phyloP scores from a whole-genome alignment of 1,140 invertebrate species.

The Chironomus striatipennis region DNA sequence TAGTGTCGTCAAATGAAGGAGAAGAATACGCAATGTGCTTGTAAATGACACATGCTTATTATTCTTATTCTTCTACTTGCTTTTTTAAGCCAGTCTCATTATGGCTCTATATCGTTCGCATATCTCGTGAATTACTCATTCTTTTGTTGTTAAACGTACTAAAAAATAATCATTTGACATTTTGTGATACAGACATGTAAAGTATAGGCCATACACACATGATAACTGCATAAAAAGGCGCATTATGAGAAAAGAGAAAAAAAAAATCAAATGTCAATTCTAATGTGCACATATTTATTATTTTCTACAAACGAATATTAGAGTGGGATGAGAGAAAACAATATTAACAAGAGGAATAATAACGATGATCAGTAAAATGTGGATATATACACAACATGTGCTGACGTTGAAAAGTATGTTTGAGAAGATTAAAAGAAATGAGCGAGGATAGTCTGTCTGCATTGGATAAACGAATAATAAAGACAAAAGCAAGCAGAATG shows the following conservation, averaged over 20 bases:
- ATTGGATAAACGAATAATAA: background rate
- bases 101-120: background rate
- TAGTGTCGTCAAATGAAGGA: background rate
- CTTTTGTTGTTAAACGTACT: too few relatives aligned
- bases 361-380: background rate
- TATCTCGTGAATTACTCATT: background rate
- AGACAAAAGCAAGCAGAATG: background rate
- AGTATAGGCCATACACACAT: background rate
- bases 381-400: background rate
- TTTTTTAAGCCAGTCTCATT: background rate
- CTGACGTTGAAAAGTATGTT: background rate
- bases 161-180: too few relatives aligned
- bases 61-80: background rate
- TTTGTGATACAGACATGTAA: too few relatives aligned
- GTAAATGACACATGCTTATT: conserved; percentile 2
- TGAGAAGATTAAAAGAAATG: background rate
- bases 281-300: background rate
- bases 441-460: background rate
- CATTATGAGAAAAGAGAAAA: background rate
- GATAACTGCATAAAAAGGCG: background rate
- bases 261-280: background rate
- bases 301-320: too few relatives aligned
- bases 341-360: background rate
- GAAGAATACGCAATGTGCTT: background rate
- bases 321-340: background rate